These are phyloP conservation scores for Tragelaphus strepsiceros DNA, from an alignment of 2,113 vertebrate species.

Conservation along the genomic window DNA sequence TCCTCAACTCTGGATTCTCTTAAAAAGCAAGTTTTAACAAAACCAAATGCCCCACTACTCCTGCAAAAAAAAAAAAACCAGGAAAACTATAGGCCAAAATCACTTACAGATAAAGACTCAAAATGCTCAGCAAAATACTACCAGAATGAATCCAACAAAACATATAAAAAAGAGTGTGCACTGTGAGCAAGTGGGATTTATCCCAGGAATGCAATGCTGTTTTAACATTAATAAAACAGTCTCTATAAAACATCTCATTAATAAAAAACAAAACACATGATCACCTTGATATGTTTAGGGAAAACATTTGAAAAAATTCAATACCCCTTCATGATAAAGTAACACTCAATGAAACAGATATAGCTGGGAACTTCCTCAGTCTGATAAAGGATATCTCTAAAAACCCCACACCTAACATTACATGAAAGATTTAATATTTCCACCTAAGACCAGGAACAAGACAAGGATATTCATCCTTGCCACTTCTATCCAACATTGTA, in stretches of 20 bases:
- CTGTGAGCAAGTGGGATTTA: background rate
- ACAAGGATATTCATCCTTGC: background rate
- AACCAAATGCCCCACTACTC: background rate
- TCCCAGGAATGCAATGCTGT: background rate
- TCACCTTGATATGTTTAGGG: background rate
- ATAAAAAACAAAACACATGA: background rate
- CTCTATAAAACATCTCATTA: background rate
- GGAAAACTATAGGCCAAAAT: background rate
- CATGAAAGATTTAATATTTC: background rate
- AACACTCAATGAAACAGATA: background rate
- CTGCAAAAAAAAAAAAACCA: background rate
- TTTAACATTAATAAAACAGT: background rate
- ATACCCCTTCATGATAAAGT: background rate
- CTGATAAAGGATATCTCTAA: background rate
- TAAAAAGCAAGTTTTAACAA: background rate
- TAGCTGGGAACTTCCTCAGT: background rate
- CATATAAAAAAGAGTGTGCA: background rate
- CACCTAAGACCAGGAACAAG: background rate
- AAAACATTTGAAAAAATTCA: background rate
- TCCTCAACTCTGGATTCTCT: background rate
- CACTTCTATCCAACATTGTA: background rate
- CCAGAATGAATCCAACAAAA: background rate
- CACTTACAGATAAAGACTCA: background rate
- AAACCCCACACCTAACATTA: background rate
- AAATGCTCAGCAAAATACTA: background rate